These are phyloP conservation scores for Cacoxenus indagator DNA, from an alignment of 2,888 invertebrate genomes.

Conservation along the genomic window DNA sequence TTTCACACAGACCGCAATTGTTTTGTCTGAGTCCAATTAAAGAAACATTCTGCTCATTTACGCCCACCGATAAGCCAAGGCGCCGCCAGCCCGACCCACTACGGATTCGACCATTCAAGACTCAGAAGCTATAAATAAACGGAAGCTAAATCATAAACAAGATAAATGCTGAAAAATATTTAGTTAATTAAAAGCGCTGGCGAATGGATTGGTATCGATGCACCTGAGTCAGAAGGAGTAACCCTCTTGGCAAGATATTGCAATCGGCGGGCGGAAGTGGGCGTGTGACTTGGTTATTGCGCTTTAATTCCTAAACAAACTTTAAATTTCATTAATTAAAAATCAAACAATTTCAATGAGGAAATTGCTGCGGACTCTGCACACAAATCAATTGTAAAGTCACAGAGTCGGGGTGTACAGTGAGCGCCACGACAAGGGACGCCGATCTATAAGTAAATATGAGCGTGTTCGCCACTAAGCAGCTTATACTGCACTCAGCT, in stretches of 20 bases:
- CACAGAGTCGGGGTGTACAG: not conserved
- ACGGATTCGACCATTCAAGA: not conserved
- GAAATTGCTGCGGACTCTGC: not conserved
- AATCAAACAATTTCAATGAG: conserved; percentile 12
- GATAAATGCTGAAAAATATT: not conserved
- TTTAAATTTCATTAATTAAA: conserved; percentile 17
- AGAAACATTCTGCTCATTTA: not conserved
- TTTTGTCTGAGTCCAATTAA: conserved; percentile 3
- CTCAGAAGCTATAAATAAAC: not conserved
- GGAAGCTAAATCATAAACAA: not conserved
- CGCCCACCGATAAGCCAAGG: not conserved
- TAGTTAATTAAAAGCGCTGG: not conserved
- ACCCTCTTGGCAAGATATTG: not conserved
- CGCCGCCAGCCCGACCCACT: not conserved
- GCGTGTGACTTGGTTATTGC: conserved; percentile 11
- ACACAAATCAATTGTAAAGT: not conserved
- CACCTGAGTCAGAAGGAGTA: not conserved
- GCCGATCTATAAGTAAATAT: conserved; percentile 24
- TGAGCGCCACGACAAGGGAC: not conserved
- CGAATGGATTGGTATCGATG: not conserved
- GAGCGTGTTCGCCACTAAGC: not conserved
- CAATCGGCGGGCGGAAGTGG: conserved; percentile 11
- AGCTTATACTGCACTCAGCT: not conserved
- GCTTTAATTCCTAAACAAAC: conserved; percentile 20
- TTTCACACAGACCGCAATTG: no score